phyloP scores from a whole-genome alignment of 1,140 invertebrate species.

The Drosophila parvula region DNA sequence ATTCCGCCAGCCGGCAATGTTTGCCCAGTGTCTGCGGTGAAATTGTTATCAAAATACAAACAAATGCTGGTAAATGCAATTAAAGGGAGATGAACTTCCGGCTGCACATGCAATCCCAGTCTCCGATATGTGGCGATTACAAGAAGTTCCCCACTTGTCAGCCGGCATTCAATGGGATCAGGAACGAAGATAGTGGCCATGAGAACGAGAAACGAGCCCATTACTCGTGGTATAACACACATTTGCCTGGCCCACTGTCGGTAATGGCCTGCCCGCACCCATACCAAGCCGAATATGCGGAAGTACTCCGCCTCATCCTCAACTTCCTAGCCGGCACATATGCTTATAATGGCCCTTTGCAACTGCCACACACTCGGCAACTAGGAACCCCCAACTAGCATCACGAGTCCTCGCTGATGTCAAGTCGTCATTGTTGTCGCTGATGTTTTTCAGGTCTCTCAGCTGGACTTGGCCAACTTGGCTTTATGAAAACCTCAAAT shows the following conservation, averaged over 20 bases:
- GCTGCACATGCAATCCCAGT: neutral
- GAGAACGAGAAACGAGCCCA: conserved; percentile 8
- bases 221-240: conserved; percentile 50
- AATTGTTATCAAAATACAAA: conserved; percentile 57
- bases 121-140: neutral
- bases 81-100: conserved; percentile 19
- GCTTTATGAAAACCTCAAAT: neutral
- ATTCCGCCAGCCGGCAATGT: conserved; percentile 24
- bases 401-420: conserved; percentile 17
- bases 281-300: conserved; percentile 29
- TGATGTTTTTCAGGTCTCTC: conserved; percentile 10
- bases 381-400: conserved; percentile 6
- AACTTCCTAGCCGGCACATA: conserved; percentile 58
- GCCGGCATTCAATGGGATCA: conserved; percentile 24
- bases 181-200: conserved; percentile 15
- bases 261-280: conserved; percentile 23
- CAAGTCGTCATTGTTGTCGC: conserved; percentile 27
- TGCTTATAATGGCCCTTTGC: conserved; percentile 76
- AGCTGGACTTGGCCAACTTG: neutral
- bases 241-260: conserved; percentile 54
- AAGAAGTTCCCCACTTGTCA: conserved; percentile 28
- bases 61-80: conserved; percentile 26
- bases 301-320: conserved; percentile 40
- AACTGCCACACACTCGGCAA: conserved; percentile 55
- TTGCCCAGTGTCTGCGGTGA: conserved; percentile 35